Evolutionary conservation across 1,140 invertebrate species (phyloP).

Genomic region (Drosophila lacertosa): DNA sequence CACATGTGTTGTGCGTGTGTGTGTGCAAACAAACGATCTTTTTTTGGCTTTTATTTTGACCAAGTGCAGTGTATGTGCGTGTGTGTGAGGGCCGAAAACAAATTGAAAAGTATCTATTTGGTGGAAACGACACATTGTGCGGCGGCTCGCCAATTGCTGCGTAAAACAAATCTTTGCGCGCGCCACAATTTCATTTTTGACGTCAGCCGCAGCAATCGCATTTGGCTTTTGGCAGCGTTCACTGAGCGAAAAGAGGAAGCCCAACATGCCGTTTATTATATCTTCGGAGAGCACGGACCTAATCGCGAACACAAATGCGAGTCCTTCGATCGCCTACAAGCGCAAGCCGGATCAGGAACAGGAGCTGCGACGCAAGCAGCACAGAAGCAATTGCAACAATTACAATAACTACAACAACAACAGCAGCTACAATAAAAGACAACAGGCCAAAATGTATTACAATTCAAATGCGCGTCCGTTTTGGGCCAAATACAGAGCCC

Average conservation of each 20-base stretch:
- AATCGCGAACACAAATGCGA: not conserved
- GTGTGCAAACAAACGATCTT: not conserved
- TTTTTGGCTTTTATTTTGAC: not conserved
- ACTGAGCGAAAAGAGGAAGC: not conserved
- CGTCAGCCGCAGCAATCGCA: constrained; percentile 19
- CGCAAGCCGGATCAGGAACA: constrained; percentile 61
- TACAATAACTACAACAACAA: constrained; percentile 14
- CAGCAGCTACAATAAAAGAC: constrained; percentile 8
- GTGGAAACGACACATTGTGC: constrained; percentile 8
- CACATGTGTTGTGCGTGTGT: too few relatives aligned
- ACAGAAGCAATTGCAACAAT: constrained; percentile 31
- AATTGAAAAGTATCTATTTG: constrained; percentile 1
- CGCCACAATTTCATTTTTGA: constrained; percentile 27
- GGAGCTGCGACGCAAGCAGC: constrained; percentile 47
- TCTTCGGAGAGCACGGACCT: constrained; percentile 11
- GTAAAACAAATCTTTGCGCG: constrained; percentile 27
- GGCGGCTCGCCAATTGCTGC: constrained; percentile 16
- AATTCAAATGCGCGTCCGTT: constrained; percentile 53
- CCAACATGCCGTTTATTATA: constrained; percentile 1
- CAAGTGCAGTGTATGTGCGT: not conserved
- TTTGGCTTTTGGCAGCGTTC: constrained; percentile 11
- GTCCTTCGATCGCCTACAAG: constrained; percentile 25
- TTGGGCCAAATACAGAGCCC: constrained; percentile 30
- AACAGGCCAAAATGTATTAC: constrained; percentile 60
- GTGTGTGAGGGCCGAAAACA: not conserved